phyloP scores from a whole-genome alignment of 2,797 vertebrate species.

The Spatula versicolor region DNA sequence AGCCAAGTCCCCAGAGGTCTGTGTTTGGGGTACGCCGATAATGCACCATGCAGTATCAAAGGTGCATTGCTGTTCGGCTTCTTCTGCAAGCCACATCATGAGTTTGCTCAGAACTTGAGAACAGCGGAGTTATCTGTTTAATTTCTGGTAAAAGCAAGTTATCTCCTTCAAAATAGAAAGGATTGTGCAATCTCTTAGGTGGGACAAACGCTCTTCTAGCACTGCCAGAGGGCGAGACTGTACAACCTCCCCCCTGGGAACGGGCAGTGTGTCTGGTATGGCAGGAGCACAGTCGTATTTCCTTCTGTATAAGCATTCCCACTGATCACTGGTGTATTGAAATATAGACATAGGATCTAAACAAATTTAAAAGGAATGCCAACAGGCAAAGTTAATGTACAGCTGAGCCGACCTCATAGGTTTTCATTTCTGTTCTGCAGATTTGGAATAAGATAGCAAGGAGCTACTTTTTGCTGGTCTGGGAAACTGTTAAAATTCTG shows the following conservation, averaged over 20 bases:
- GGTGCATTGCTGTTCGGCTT: not conserved
- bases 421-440: not conserved
- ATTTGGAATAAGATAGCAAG: not conserved
- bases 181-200: not conserved
- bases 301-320: not conserved
- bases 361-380: not conserved
- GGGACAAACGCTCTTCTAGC: not conserved
- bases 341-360: not conserved
- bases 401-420: not conserved
- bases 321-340: not conserved
- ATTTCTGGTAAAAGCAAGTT: not conserved
- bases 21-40: not conserved
- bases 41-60: not conserved
- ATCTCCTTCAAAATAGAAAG: not conserved
- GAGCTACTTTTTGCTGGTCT: not conserved
- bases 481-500: not conserved
- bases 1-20: not conserved
- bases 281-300: not conserved
- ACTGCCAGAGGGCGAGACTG: not conserved
- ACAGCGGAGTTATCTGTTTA: not conserved
- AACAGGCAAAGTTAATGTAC: not conserved
- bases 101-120: not conserved
- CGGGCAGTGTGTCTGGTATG: not conserved
- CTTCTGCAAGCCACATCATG: accelerated
- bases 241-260: not conserved